Conservation (phyloP, 2,888 invertebrate species). For the Abrostola tripartita region DNA sequence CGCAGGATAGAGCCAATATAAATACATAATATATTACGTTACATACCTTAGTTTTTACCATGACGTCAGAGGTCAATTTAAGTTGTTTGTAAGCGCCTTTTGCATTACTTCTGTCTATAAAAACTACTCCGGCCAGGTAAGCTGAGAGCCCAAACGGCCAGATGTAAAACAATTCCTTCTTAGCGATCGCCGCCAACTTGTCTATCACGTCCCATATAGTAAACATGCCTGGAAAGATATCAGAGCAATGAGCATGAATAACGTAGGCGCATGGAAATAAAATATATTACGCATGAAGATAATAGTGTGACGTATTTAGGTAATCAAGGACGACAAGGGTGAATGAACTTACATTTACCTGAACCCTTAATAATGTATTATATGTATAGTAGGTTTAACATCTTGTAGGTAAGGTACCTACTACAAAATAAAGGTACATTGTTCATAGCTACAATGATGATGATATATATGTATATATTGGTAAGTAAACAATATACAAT, state of each 20-base stretch:
- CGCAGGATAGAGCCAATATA: conserved; percentile 24
- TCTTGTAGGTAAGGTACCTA: too few species aligned
- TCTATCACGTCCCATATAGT: conserved; percentile 88
- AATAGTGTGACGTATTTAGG: conserved; percentile 17
- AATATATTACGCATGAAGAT: conserved; percentile 15
- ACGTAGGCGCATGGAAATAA: neutral
- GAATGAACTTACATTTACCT: too few species aligned
- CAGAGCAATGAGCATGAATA: conserved; percentile 4
- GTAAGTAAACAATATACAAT: too few species aligned
- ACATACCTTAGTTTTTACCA: conserved; percentile 80
- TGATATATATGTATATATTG: too few species aligned
- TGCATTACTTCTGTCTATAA: conserved; percentile 88
- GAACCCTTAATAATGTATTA: too few species aligned
- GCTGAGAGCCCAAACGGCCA: conserved; percentile 90
- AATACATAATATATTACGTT: conserved; percentile 52
- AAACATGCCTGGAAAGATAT: conserved; percentile 86
- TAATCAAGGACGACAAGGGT: conserved; percentile 29
- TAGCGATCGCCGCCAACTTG: conserved; percentile 89
- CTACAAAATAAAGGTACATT: too few species aligned
- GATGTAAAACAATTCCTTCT: conserved; percentile 89
- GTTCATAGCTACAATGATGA: too few species aligned
- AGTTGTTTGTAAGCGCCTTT: conserved; percentile 86
- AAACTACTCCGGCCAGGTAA: conserved; percentile 90
- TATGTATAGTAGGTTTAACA: too few species aligned
- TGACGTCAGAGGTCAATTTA: conserved; percentile 79